phyloP scores from a whole-genome alignment of 2,797 vertebrate species.

The Poecilia picta region DNA sequence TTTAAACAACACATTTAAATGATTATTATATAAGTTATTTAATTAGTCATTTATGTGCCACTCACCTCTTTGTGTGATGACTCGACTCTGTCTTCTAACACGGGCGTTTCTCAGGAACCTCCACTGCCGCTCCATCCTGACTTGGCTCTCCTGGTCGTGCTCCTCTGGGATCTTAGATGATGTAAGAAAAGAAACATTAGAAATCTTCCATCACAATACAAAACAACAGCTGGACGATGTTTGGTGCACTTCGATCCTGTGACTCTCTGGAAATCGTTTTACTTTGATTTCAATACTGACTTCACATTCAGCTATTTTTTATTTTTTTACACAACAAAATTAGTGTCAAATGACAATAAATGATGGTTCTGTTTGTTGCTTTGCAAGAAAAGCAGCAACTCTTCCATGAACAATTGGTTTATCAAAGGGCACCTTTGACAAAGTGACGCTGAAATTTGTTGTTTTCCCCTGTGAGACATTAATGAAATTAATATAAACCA shows the following conservation, averaged over 20 bases:
- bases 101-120: constrained; percentile 91
- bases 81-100: constrained; percentile 88
- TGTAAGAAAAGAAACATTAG: background rate
- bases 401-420: background rate
- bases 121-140: constrained; percentile 96
- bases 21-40: too few relatives aligned
- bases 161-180: constrained; percentile 91
- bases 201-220: background rate
- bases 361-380: background rate
- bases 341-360: background rate
- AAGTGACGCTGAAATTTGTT: background rate
- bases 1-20: background rate
- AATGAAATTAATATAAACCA: background rate
- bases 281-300: constrained; percentile 1
- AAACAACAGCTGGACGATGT: background rate
- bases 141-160: constrained; percentile 94
- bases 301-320: background rate
- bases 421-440: background rate
- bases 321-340: background rate
- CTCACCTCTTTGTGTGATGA: constrained; percentile 91
- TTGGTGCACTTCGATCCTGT: background rate
- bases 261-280: background rate
- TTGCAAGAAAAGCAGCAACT: background rate
- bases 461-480: background rate
- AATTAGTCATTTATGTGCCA: background rate